phyloP scores from a whole-genome alignment of 2,113 vertebrate genomes.

The Sclerurus mexicanus region DNA sequence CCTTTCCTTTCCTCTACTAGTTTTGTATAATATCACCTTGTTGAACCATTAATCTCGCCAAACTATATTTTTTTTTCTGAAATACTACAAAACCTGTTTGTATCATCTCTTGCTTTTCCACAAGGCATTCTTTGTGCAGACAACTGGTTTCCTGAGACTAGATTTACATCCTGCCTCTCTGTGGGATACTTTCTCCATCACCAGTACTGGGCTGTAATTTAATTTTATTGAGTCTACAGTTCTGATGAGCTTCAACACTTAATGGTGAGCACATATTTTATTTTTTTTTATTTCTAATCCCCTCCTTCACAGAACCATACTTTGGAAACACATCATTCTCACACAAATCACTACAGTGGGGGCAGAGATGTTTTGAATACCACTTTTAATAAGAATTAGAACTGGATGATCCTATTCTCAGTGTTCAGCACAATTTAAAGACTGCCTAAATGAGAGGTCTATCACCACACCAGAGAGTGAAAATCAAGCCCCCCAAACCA shows the following conservation, averaged over 20 bases:
- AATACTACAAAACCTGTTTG: neutral
- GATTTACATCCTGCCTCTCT: neutral
- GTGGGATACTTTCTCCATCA: neutral
- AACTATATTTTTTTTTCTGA: neutral
- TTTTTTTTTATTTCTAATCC: neutral
- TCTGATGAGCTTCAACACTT: neutral
- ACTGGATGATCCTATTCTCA: neutral
- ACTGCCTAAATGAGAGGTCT: neutral
- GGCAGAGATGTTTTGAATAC: neutral
- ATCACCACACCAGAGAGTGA: neutral
- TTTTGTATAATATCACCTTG: neutral
- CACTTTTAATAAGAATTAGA: neutral
- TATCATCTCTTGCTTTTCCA: neutral
- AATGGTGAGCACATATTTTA: neutral
- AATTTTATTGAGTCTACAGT: neutral
- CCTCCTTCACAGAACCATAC: neutral
- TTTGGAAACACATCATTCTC: neutral
- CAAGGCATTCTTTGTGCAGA: neutral
- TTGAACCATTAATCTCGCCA: neutral
- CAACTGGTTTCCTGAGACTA: neutral
- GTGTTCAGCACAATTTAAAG: neutral
- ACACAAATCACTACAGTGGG: fast-evolving
- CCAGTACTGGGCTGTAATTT: neutral
- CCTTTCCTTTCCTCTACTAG: neutral
- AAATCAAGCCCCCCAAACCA: neutral